Base-by-base conservation (phyloP, 2,888 invertebrate genomes). In the Drosophila leonis region DNA sequence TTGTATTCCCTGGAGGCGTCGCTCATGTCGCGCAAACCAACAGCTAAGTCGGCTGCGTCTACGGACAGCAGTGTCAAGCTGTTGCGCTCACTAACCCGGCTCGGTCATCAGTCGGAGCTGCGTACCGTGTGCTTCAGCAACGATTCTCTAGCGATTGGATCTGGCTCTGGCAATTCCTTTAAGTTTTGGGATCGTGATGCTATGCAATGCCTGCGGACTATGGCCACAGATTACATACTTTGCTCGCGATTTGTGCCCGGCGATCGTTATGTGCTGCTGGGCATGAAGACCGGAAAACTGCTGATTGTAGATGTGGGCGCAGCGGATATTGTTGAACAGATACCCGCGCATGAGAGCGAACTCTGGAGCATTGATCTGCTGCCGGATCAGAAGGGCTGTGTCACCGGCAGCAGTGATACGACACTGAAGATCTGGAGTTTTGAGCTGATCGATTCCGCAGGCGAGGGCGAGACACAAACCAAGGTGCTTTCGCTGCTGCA, bases 381-480 rank as follows among this genome's bases (percentile, higher is more conserved):
- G 55, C 97, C 98, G 0, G 97, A 98, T 92, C 94, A 96, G 94
- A 97, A 95, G 83, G 97, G 97, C 2, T 96, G 97, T 86, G 95
- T 95, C 10, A 96, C 97, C 4, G 98, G 98, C 1, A 96, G 98
- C 63, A 96, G 96, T 1, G 99, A 99, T 92, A 95, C 96, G 75
- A 96, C 96, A 0, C 96, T 98, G 0, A 98, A 98, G 93, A 96
- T 98, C 85, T 99, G 99, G 99, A 95, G 96, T 65, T 98, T 98
- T 92, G 98, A 98, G 92, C 94, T 98, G 15, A 95, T 98, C 46
- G 94, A 95, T 15, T 52, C 52, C 15, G 96, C 96, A 79, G 93
- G 94, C 4, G 95, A 78, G 12, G 72, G 52, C 1, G 71, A 94
- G 1, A 95, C 95, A 1, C 48, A 78, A 39, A 88, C 89, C 10